Percentiles rank a stretch among this genome's conserved stretches.
These are phyloP conservation scores for Plectrocnemia conspersa DNA, from an alignment of 1,140 invertebrate species.

Conservation along the genomic window DNA sequence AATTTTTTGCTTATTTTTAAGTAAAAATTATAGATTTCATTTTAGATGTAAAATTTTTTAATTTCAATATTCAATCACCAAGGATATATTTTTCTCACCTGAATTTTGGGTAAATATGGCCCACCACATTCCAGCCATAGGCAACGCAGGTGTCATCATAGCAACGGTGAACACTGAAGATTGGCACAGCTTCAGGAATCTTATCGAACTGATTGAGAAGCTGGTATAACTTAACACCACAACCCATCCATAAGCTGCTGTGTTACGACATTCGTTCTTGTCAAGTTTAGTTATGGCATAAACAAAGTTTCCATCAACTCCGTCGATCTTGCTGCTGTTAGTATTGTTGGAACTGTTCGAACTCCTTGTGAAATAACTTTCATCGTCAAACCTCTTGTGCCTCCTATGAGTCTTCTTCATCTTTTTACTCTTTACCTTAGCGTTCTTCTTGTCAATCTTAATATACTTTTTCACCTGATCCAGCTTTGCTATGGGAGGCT, in stretches of 20 bases:
- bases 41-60: too few relatives aligned
- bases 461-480: too few relatives aligned
- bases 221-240: slow-evolving; percentile 48
- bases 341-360: too few relatives aligned
- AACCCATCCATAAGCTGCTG: slow-evolving; percentile 49
- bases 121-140: slow-evolving; percentile 58
- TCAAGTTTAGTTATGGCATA: slow-evolving; percentile 29
- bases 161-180: slow-evolving; percentile 57
- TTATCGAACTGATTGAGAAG: slow-evolving; percentile 48
- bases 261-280: slow-evolving; percentile 40
- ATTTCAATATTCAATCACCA: too few relatives aligned
- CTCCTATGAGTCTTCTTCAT: too few relatives aligned
- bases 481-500: too few relatives aligned
- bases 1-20: too few relatives aligned
- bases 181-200: slow-evolving; percentile 54
- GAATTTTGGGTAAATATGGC: slow-evolving; percentile 48
- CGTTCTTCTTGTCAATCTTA: too few relatives aligned
- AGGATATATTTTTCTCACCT: slow-evolving; percentile 34
- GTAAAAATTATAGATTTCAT: too few relatives aligned
- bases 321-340: background rate
- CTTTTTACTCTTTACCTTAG: too few relatives aligned
- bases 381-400: too few relatives aligned
- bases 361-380: too few relatives aligned
- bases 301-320: slow-evolving; percentile 13
- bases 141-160: slow-evolving; percentile 50